Evolutionary conservation across 2,888 invertebrate species (phyloP).

Genomic region (Scaptomyza cyrtandrae): DNA sequence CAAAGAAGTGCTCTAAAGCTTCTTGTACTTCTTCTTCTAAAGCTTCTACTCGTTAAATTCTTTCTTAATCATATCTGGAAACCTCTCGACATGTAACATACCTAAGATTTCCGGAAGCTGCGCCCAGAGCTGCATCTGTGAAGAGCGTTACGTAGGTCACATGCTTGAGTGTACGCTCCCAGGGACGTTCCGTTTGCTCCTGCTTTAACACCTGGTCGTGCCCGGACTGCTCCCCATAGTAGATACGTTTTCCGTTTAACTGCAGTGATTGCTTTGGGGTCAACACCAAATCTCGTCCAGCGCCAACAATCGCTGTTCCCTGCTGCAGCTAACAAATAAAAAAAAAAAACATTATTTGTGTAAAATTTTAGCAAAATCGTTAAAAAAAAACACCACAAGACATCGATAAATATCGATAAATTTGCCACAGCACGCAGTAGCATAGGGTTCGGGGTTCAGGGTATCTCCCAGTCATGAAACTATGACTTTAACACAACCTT

Average conservation of each 20-base stretch:
- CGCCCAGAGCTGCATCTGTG: slow-evolving; percentile 71
- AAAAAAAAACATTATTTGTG: no score
- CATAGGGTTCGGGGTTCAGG: no score
- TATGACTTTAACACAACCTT: no score
- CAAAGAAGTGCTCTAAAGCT: background rate
- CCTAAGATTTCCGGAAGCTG: slow-evolving; percentile 80
- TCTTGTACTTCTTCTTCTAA: background rate
- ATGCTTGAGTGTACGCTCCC: slow-evolving; percentile 89
- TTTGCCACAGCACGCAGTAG: no score
- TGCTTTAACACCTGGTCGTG: slow-evolving; percentile 2
- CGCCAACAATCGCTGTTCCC: slow-evolving; percentile 64
- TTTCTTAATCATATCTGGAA: background rate
- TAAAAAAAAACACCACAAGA: no score
- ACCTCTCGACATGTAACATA: slow-evolving; percentile 41
- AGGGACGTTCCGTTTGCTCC: slow-evolving; percentile 81
- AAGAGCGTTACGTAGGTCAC: slow-evolving; percentile 88
- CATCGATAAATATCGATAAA: no score
- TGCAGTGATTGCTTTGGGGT: slow-evolving; percentile 82
- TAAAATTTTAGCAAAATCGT: no score
- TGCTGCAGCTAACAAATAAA: slow-evolving; percentile 37
- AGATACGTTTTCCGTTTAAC: slow-evolving; percentile 80
- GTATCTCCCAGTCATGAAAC: no score
- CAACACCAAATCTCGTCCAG: slow-evolving; percentile 81
- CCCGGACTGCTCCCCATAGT: slow-evolving; percentile 68
- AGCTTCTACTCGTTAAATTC: background rate